These are phyloP conservation scores for Thera obeliscata DNA, from an alignment of 2,888 invertebrate genomes.

Conservation along the genomic window DNA sequence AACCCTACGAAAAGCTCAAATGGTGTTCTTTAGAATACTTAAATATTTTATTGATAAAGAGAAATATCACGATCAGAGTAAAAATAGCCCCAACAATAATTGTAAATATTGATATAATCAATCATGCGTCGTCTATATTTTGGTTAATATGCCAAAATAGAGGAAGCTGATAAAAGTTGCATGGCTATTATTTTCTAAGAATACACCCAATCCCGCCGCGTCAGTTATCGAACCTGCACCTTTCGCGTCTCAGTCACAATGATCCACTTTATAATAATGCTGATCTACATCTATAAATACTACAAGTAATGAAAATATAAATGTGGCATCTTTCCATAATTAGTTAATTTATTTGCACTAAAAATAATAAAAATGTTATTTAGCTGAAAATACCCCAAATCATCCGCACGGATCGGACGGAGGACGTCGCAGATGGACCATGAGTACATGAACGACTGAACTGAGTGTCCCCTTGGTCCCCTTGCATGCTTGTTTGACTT, in stretches of 20 bases:
- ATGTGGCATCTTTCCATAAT: not conserved
- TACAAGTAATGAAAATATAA: conserved; percentile 3
- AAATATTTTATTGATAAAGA: too few species aligned
- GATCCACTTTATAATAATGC: not conserved
- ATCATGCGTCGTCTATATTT: too few species aligned
- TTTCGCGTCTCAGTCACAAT: not conserved
- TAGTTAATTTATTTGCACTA: not conserved
- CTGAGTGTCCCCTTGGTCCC: too few species aligned
- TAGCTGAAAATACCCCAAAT: conserved; percentile 1
- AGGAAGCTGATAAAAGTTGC: too few species aligned
- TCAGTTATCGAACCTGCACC: not conserved
- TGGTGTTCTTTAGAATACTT: too few species aligned
- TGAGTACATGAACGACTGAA: too few species aligned
- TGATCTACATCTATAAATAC: not conserved
- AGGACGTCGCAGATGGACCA: not conserved
- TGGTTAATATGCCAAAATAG: too few species aligned
- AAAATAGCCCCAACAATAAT: not conserved
- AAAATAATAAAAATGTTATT: not conserved
- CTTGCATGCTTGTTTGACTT: too few species aligned
- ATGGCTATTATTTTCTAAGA: too few species aligned
- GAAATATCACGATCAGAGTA: not conserved
- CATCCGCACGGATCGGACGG: not conserved
- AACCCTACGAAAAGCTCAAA: not conserved
- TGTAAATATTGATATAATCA: too few species aligned
- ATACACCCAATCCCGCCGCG: too few species aligned